These are phyloP conservation scores for Scytalopus superciliaris DNA, from an alignment of 2,113 vertebrate species.

Conservation along the genomic window DNA sequence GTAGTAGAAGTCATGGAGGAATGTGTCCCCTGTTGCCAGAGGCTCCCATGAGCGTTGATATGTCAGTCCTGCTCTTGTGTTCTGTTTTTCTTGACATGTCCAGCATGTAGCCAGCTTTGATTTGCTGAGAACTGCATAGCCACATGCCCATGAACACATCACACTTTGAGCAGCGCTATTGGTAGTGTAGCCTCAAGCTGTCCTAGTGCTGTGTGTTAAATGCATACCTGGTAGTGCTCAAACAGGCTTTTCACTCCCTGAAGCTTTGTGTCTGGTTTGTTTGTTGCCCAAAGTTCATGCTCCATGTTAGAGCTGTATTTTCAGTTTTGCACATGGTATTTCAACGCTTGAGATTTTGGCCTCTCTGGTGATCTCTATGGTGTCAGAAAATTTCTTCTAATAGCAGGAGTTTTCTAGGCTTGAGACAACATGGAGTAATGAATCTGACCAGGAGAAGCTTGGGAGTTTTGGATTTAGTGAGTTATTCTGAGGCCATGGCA, in stretches of 20 bases:
- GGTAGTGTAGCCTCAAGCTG: neutral
- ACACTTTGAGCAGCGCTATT: neutral
- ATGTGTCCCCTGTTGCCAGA: neutral
- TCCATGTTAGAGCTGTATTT: neutral
- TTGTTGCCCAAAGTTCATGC: neutral
- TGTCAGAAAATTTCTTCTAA: neutral
- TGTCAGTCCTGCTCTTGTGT: neutral
- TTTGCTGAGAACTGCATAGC: neutral
- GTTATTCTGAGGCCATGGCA: neutral
- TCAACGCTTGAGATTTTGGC: neutral
- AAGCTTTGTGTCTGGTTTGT: neutral
- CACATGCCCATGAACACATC: neutral
- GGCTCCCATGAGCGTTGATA: neutral
- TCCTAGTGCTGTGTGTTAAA: neutral
- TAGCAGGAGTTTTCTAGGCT: neutral
- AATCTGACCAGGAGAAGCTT: neutral
- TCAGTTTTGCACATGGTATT: neutral
- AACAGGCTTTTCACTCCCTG: neutral
- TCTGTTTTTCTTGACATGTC: neutral
- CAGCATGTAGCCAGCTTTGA: neutral
- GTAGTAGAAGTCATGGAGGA: neutral
- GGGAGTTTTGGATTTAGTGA: neutral
- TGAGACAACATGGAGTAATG: neutral
- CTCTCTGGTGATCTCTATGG: neutral
- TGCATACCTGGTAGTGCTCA: neutral